Base-by-base conservation (phyloP, 2,888 invertebrate species). In the Drosophila paranaensis region DNA sequence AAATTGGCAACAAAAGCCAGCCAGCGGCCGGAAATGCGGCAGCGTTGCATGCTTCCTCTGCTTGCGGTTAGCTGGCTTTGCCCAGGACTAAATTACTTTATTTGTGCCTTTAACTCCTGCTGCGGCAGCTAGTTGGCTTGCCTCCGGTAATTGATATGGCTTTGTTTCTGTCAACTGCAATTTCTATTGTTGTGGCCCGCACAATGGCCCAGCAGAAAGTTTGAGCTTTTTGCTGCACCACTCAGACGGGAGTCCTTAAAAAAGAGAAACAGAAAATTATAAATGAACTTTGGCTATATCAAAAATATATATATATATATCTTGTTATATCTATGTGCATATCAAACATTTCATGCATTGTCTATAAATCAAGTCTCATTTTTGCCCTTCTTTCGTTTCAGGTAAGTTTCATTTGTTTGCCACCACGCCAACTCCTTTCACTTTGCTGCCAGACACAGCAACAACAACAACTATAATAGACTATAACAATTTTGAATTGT, bases 401-500 rank as follows among this genome's bases (percentile, higher is more conserved):
- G 81, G 87, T 89, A 89, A 87, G 84, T 84, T 78, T 81, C 46
- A 57, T 67, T 74, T 62, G 69, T 69, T 66, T 70, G 58, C 60
- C 60, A 71, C 71, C 68, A 68, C 76, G 53, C 48, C 86, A 68
- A 77, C 55, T 79, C 81, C 85, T 87, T 89, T 84, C 88, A 77
- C 85, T 88, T 79, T 68, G 74, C 43, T 53, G 56, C 69, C 75
- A 76, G 70, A 69, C 74, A 71, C 71, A 79, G 57, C 76, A 63
- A 71, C 60, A 60, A 30, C 45, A 35, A 16, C 5, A 45, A 27
- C 27, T 27, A 2, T 3, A 27, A 27, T 27, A 45, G 43, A 79
- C 67, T 69, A 33, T 64, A 55, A 62, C 62, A 73, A 76, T 72
- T 74, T 80, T 90, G 89, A 90, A 84, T 90, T 90, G 90, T 90